Percentiles rank a stretch among this genome's conserved stretches.
These are phyloP conservation scores for Heterohyrax brucei DNA, from an alignment of 2,797 vertebrate species.

Conservation along the genomic window DNA sequence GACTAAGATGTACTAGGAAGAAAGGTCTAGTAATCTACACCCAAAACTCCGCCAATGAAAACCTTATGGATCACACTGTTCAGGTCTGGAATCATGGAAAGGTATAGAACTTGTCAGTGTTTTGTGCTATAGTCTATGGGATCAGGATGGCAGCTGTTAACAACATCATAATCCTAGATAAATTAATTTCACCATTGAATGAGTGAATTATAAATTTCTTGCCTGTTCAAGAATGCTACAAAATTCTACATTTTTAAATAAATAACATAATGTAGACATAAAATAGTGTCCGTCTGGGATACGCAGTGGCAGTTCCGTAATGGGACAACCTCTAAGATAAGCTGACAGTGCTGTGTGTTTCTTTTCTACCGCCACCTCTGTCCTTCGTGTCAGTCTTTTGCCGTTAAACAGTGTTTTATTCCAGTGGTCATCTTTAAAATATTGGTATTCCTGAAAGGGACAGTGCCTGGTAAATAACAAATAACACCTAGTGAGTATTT, in stretches of 20 bases:
- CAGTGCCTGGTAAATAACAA: not conserved
- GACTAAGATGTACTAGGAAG: not conserved
- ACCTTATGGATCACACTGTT: not conserved
- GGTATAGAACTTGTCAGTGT: not conserved
- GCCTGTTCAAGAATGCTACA: not conserved
- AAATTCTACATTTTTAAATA: constrained; percentile 38
- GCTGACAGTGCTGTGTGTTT: not conserved
- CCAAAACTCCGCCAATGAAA: not conserved
- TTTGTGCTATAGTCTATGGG: not conserved
- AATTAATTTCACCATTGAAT: not conserved
- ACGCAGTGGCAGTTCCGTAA: not conserved
- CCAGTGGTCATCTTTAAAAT: not conserved
- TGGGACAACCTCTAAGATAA: constrained; percentile 7
- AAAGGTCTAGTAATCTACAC: not conserved
- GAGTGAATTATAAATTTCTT: not conserved
- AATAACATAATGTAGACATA: not conserved
- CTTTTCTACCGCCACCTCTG: not conserved
- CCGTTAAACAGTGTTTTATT: not conserved
- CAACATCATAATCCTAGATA: not conserved
- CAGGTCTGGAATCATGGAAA: not conserved
- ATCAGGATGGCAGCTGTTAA: not conserved
- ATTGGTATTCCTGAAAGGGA: not conserved
- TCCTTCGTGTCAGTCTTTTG: not conserved
- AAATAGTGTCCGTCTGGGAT: not conserved
- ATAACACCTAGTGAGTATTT: not conserved